Percentiles rank a stretch among this genome's conserved stretches.
Evolutionary conservation across 2,888 invertebrate species (phyloP).

Genomic region (Petrolisthes manimaculis): DNA sequence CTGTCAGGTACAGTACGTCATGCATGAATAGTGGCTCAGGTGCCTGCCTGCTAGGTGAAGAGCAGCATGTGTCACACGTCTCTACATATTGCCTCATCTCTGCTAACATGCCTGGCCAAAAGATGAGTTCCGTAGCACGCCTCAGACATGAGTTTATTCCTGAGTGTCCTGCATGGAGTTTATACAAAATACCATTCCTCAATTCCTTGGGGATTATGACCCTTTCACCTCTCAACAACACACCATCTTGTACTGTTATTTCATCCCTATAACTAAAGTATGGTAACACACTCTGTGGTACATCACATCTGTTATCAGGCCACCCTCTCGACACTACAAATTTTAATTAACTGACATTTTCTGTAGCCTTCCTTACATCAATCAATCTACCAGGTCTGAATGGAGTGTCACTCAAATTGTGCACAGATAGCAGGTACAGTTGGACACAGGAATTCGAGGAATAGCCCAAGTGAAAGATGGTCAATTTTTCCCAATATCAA

Average conservation of each 20-base stretch:
- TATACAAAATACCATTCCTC: background rate
- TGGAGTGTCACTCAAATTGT: too few relatives aligned
- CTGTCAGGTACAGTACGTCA: too few relatives aligned
- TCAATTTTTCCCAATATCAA: too few relatives aligned
- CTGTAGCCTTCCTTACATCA: background rate
- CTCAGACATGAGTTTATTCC: conserved; percentile 13
- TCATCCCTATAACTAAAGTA: conserved; percentile 15
- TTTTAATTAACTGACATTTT: background rate
- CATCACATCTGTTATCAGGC: background rate
- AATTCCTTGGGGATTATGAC: conserved; percentile 1
- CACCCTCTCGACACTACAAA: background rate
- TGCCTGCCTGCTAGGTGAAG: conserved; percentile 20
- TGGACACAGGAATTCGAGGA: too few relatives aligned
- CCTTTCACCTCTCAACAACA: background rate
- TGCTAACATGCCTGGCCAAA: conserved; percentile 19
- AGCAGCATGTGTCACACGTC: background rate
- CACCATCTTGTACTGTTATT: too few relatives aligned
- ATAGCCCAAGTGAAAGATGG: too few relatives aligned
- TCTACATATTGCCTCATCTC: conserved; percentile 5
- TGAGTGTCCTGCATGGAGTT: background rate
- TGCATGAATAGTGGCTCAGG: too few relatives aligned
- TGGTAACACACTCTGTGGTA: background rate
- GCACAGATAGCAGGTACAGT: too few relatives aligned
- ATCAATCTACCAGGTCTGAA: conserved; percentile 1
- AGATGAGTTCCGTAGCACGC: conserved; percentile 5